phyloP scores from a whole-genome alignment of 1,140 invertebrate species.

The Micrasema minimum region DNA sequence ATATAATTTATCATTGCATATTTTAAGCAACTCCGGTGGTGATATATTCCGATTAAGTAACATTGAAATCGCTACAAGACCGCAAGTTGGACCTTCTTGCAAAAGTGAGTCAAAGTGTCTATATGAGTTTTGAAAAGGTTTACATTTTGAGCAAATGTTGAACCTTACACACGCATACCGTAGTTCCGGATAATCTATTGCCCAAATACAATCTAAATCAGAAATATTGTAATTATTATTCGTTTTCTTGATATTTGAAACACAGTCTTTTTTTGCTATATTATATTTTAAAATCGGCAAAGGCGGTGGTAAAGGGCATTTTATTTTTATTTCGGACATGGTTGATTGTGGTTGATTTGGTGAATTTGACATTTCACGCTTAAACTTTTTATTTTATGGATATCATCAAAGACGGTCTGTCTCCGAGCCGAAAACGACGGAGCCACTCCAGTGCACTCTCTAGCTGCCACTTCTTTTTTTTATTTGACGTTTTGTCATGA shows the following conservation, averaged over 20 bases:
- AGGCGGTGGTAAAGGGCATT: slow-evolving; percentile 38
- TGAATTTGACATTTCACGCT: too few relatives aligned
- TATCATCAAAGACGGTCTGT: too few relatives aligned
- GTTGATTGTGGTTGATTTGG: too few relatives aligned
- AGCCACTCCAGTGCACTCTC: too few relatives aligned
- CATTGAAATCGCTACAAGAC: slow-evolving; percentile 84
- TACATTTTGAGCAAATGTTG: slow-evolving; percentile 59
- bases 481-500: too few relatives aligned
- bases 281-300: slow-evolving; percentile 1
- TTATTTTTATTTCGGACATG: slow-evolving; percentile 31
- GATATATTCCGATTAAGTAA: slow-evolving; percentile 70
- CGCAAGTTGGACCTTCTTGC: slow-evolving; percentile 78
- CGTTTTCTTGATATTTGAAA: neutral
- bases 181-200: slow-evolving; percentile 59
- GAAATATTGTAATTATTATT: slow-evolving; percentile 1
- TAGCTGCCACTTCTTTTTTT: too few relatives aligned
- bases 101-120: slow-evolving; percentile 60
- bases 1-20: slow-evolving; percentile 71
- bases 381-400: too few relatives aligned
- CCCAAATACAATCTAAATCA: slow-evolving; percentile 58
- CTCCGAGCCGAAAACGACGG: too few relatives aligned
- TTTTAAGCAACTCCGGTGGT: slow-evolving; percentile 70
- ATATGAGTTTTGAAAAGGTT: slow-evolving; percentile 60
- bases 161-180: slow-evolving; percentile 63
- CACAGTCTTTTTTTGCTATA: neutral